Evolutionary conservation across 2,888 invertebrate genomes (phyloP), one percentile per base, ranked within the genome.

Genomic region (Zaprionus lineosus): DNA sequence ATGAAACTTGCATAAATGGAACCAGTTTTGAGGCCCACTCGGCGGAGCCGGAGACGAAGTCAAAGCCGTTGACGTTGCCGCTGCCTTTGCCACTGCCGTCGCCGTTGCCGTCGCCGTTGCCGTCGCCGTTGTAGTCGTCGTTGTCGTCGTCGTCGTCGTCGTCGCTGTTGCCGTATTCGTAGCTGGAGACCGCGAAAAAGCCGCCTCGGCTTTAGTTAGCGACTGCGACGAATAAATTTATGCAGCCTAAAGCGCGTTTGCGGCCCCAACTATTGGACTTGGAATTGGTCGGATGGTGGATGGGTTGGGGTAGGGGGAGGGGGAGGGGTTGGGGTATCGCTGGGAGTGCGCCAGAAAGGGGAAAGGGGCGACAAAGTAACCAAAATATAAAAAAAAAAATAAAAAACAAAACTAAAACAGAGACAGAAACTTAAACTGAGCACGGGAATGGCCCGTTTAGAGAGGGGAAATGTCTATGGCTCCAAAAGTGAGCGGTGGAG

Each of bases 1-100:
- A 56, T 66, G 72, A 67, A 77, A 70, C 78, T 83, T 78, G 77
- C 81, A 83, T 73, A 84, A 78, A 81, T 82, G 84, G 77, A 84
- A 83, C 82, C 82, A 74, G 84, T 83, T 81, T 74, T 69, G 76
- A 74, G 84, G 83, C 84, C 72, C 57, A 58, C 59, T 59, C 47
- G 43, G 48, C 60, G 56, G 21, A 58, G 63, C 41, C 41, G 21
- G 59, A 66, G 65, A 36, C 40, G 64, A 26, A 61, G 65, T 60
- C 52, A 61, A 56, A 48, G 48, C 36, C n/a, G n/a, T n/a, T 39
- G 48, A 21, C 48, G 56, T 52, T 44, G 43, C 24, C 26, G 39
- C 41, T 41, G 16, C n/a, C n/a, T n/a, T n/a, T n/a, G n/a, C n/a
- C n/a, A n/a, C n/a, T n/a, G 63, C 41, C 41, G 21, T 57, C 65